Evolutionary conservation across 2,888 invertebrate genomes (phyloP), one percentile per base, ranked within the genome.

Genomic region (Dicycla oo): DNA sequence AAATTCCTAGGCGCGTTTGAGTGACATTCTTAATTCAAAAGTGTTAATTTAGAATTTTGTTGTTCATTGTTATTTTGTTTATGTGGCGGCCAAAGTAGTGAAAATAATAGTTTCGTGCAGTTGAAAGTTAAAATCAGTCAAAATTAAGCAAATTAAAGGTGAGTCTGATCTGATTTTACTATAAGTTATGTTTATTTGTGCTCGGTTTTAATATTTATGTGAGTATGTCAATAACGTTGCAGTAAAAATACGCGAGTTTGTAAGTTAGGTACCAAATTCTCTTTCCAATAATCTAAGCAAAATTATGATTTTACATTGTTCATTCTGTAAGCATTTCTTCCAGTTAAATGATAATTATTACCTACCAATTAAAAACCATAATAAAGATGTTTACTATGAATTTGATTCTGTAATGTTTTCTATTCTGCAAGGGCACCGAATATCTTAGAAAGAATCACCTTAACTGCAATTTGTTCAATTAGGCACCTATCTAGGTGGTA

Each of bases 141-240:
- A 94, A 92, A 94, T 94, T 94, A 92, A 92, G 91, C 89, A 91
- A 87, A 72, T 93, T 86, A 93, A 93, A 86, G 92, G 94, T 94
- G 71, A 92, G 94, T 91, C 0, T 38, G 10, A 51, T 60, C 2
- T 40, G 0, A 5, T 40, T 18, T 45, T 38, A 30, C n/a, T 13
- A 26, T 7, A 26, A 26, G 5, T 6, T 10, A 20, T 45, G 6
- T 49, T 1, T 61, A 0, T 34, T 49, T 20, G 5, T 23, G 8
- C 10, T 40, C 8, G 7, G 11, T 30, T 66, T 49, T 15, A 47
- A 23, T 26, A 18, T n/a, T 13, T 15, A 18, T 23, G 30, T 40
- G 15, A 11, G 30, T 54, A 45, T 13, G 8, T 51, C 18, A 34
- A 69, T 13, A 30, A 6, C 10, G n/a, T n/a, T 71, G 18, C 3